Conservation (phyloP, 2,113 vertebrate genomes). For the Athene cunicularia region DNA sequence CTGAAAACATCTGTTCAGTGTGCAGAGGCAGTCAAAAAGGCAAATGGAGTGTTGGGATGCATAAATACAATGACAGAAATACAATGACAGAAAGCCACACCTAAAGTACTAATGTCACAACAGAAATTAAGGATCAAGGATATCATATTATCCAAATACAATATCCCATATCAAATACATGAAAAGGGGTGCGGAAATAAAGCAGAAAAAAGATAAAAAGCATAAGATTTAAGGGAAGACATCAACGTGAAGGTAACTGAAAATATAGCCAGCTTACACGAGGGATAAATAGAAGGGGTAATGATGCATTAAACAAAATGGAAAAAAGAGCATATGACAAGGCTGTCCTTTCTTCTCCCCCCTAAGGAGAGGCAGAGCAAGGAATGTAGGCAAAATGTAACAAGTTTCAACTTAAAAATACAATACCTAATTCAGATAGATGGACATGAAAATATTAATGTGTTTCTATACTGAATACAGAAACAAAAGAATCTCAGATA, state of each 20-base stretch:
- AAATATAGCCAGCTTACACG: not conserved
- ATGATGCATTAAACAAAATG: not conserved
- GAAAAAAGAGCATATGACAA: not conserved
- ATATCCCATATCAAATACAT: not conserved
- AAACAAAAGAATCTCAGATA: not conserved
- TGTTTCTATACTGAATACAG: not conserved
- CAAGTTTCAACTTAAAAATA: not conserved
- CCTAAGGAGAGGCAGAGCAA: not conserved
- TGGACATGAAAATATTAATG: not conserved
- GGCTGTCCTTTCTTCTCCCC: not conserved
- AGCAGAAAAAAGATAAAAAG: not conserved
- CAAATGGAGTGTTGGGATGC: not conserved
- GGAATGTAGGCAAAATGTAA: not conserved
- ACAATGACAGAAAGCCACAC: not conserved
- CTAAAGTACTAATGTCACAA: not conserved
- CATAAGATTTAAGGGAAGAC: not conserved
- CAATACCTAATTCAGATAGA: not conserved
- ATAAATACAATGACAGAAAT: not conserved
- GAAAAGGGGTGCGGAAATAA: not conserved
- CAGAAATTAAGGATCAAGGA: not conserved
- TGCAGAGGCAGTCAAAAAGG: not conserved
- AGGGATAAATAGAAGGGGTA: not conserved
- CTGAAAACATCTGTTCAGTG: slow-evolving; percentile 54
- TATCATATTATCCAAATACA: fast-evolving
- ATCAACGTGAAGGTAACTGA: not conserved